These are phyloP conservation scores for Isoperla grammatica DNA, from an alignment of 2,888 invertebrate species.

Conservation along the genomic window DNA sequence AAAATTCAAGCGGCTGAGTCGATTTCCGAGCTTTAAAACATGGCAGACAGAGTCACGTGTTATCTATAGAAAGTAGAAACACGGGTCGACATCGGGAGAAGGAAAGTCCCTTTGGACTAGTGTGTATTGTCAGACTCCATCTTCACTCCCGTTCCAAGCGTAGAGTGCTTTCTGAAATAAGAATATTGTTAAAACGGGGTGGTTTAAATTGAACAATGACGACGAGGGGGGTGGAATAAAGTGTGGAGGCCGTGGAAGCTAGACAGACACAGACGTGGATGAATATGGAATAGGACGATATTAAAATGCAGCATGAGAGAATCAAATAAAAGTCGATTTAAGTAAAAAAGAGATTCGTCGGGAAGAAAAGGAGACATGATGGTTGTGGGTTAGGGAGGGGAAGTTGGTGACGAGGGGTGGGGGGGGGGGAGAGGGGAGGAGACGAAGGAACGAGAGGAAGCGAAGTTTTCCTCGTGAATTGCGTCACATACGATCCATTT, in stretches of 20 bases:
- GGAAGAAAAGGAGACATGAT: not conserved
- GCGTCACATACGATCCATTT: too few relatives aligned
- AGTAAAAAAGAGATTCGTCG: slow-evolving; percentile 20
- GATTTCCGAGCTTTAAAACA: too few relatives aligned
- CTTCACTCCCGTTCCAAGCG: too few relatives aligned
- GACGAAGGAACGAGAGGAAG: too few relatives aligned
- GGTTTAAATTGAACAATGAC: slow-evolving; percentile 3
- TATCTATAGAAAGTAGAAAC: too few relatives aligned
- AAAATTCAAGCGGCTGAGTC: too few relatives aligned
- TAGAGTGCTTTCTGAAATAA: not conserved
- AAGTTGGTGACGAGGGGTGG: not conserved
- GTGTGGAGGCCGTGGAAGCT: slow-evolving; percentile 1
- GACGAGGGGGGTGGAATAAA: slow-evolving; percentile 2
- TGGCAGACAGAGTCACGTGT: too few relatives aligned
- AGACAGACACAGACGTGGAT: slow-evolving; percentile 20
- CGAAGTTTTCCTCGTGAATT: too few relatives aligned
- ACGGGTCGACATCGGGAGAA: too few relatives aligned
- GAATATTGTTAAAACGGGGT: not conserved
- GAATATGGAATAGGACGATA: slow-evolving; percentile 25
- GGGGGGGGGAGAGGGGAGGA: too few relatives aligned
- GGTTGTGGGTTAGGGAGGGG: not conserved
- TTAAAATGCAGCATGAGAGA: slow-evolving; percentile 26
- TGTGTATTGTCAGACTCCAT: too few relatives aligned
- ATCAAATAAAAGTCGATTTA: slow-evolving; percentile 28
- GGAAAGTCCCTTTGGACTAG: too few relatives aligned